Conservation (phyloP, 2,113 vertebrate species). For the Platysteira castanea region DNA sequence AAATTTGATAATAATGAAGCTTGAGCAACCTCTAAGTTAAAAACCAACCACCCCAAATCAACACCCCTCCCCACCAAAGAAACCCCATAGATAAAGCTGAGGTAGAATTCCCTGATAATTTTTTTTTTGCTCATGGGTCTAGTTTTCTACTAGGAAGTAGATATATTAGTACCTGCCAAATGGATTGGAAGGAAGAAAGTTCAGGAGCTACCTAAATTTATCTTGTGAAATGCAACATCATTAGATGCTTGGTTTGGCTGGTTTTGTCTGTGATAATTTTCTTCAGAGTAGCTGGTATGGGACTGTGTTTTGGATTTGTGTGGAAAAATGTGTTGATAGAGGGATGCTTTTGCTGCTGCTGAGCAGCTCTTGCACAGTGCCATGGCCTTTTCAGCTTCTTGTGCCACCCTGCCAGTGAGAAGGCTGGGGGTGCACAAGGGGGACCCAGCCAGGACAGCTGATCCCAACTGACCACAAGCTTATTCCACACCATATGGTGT, state of each 20-base stretch:
- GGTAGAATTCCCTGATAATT: neutral
- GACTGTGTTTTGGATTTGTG: neutral
- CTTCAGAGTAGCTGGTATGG: neutral
- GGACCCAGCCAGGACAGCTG: neutral
- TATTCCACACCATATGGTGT: neutral
- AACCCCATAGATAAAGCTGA: neutral
- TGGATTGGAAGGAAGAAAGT: neutral
- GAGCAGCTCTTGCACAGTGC: neutral
- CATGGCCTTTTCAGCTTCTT: neutral
- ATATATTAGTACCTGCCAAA: neutral
- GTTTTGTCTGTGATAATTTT: neutral
- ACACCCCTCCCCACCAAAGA: neutral
- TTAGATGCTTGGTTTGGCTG: neutral
- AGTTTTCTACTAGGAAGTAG: neutral
- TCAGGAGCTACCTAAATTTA: neutral
- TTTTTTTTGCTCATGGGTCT: neutral
- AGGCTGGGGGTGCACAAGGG: neutral
- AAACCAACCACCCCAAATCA: neutral
- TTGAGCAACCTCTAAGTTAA: neutral
- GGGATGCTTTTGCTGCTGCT: neutral
- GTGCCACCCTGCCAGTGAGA: neutral
- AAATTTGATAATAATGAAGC: neutral
- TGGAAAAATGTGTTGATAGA: neutral
- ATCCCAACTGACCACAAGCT: neutral
- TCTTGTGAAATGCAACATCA: neutral